Evolutionary conservation across 2,113 vertebrate genomes (phyloP).

Genomic region (Nesoenas mayeri): DNA sequence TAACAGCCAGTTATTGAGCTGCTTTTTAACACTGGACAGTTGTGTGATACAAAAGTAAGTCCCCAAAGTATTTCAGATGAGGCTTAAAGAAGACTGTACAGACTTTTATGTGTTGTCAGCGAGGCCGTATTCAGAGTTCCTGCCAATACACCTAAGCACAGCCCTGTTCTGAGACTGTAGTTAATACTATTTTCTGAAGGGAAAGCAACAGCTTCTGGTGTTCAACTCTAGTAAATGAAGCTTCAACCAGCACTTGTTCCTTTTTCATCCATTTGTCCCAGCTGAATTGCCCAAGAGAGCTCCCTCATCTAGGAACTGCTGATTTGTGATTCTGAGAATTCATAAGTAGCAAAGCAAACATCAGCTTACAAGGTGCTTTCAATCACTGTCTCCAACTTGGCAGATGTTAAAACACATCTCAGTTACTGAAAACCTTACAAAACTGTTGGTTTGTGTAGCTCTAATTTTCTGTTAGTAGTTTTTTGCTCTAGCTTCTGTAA

Average conservation of each 20-base stretch:
- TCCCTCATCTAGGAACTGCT: neutral
- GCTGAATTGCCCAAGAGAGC: neutral
- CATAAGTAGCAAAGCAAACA: neutral
- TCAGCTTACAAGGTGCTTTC: neutral
- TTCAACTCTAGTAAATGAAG: neutral
- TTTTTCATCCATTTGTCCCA: neutral
- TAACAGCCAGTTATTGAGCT: neutral
- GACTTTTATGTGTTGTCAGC: neutral
- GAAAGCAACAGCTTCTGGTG: neutral
- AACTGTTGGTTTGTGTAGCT: neutral
- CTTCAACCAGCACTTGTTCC: neutral
- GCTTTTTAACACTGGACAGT: neutral
- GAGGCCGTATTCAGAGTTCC: neutral
- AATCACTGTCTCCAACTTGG: neutral
- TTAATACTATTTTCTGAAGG: neutral
- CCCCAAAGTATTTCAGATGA: neutral
- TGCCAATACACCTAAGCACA: neutral
- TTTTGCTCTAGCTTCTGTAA: neutral
- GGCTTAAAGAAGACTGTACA: neutral
- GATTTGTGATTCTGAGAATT: neutral
- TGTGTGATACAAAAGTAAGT: neutral
- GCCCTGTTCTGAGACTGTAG: neutral
- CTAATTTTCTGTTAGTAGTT: neutral
- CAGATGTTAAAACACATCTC: neutral
- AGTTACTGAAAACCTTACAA: neutral